These are phyloP conservation scores for Pristiophorus japonicus DNA, from an alignment of 2,113 vertebrate genomes.

Conservation along the genomic window DNA sequence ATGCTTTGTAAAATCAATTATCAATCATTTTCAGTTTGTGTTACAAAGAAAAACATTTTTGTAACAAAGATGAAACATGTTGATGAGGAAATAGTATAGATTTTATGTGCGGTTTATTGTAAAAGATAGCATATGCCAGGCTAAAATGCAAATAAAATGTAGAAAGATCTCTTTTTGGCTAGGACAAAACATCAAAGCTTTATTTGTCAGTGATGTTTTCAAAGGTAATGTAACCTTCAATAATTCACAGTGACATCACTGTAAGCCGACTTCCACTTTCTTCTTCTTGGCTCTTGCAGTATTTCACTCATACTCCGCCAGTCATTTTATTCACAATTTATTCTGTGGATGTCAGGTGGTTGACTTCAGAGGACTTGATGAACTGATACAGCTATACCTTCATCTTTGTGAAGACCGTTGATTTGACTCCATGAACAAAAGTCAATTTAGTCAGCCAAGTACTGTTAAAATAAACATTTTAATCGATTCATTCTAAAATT, in stretches of 20 bases:
- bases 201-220: conserved; percentile 2
- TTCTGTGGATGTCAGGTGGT: background rate
- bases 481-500: background rate
- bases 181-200: conserved; percentile 24
- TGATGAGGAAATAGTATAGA: background rate
- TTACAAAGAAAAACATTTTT: background rate
- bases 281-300: conserved; percentile 12
- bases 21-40: background rate
- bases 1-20: conserved; percentile 5
- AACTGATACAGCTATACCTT: background rate
- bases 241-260: conserved; percentile 10
- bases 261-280: conserved; percentile 20
- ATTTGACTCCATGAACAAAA: background rate
- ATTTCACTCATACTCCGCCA: background rate
- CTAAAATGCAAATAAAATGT: conserved; percentile 6
- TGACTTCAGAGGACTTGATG: conserved; percentile 28
- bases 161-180: background rate
- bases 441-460: background rate
- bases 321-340: background rate
- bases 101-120: background rate
- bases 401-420: background rate
- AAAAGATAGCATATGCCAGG: background rate
- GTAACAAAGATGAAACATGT: background rate
- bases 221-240: conserved; percentile 34
- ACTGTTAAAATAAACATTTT: conserved; percentile 12